A percentile compares a stretch with the other conserved stretches of the same genome.
Evolutionary conservation across 2,888 invertebrate genomes (phyloP).

Genomic region (Ferdinandea cuprea): DNA sequence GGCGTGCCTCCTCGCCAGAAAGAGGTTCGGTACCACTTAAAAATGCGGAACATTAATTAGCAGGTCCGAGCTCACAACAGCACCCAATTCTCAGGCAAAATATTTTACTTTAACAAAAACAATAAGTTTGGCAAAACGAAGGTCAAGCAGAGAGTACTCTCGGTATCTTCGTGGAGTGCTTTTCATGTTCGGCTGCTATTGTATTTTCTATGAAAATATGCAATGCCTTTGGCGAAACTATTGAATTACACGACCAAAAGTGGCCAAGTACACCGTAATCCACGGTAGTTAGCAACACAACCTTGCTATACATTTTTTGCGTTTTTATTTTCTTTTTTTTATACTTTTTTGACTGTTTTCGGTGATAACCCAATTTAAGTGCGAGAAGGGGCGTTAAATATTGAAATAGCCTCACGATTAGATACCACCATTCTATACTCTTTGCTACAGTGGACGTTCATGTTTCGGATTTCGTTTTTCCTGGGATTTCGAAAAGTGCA

Average conservation of each 20-base stretch:
- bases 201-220: slow-evolving; percentile 27
- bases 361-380: slow-evolving; percentile 45
- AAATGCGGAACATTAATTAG: slow-evolving; percentile 61
- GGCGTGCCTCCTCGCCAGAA: slow-evolving; percentile 53
- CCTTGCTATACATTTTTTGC: slow-evolving; percentile 55
- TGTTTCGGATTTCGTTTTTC: slow-evolving; percentile 30
- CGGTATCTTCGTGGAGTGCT: slow-evolving; percentile 5
- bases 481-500: slow-evolving; percentile 68
- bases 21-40: slow-evolving; percentile 24
- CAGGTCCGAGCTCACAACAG: slow-evolving; percentile 19
- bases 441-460: slow-evolving; percentile 4
- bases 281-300: slow-evolving; percentile 34
- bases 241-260: slow-evolving; percentile 29
- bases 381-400: slow-evolving; percentile 64
- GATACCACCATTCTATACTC: not conserved
- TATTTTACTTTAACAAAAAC: slow-evolving; percentile 6
- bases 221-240: slow-evolving; percentile 50
- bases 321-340: slow-evolving; percentile 54
- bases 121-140: slow-evolving; percentile 39
- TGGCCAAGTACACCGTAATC: slow-evolving; percentile 6
- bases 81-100: slow-evolving; percentile 35
- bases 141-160: slow-evolving; percentile 47
- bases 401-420: slow-evolving; percentile 58
- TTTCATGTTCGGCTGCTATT: slow-evolving; percentile 21
- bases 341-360: too few species aligned